Evolutionary conservation across 2,113 vertebrate species (phyloP).

Genomic region (Beaufortia kweichowensis): DNA sequence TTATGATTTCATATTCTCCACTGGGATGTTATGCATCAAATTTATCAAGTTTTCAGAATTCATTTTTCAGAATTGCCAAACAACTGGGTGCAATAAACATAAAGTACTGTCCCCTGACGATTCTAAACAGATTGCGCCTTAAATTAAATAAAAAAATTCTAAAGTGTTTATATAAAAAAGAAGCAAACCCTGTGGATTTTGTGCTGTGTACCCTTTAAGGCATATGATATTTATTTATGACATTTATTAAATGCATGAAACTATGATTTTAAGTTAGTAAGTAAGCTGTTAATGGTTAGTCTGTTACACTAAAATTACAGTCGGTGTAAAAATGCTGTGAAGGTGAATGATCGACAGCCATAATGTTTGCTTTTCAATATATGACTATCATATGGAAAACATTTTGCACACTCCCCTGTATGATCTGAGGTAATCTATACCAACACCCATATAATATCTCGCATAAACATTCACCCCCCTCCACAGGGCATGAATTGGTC

Average conservation of each 20-base stretch:
- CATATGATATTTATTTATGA: constrained; percentile 28
- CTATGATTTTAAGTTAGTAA: neutral
- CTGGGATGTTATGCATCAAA: constrained; percentile 16
- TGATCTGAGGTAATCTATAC: constrained; percentile 31
- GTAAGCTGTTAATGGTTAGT: neutral
- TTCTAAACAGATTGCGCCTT: constrained; percentile 12
- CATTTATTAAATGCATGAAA: neutral
- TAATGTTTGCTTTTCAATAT: constrained; percentile 17
- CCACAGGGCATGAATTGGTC: neutral
- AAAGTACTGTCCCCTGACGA: constrained; percentile 16
- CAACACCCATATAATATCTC: constrained; percentile 26
- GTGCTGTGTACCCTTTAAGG: neutral
- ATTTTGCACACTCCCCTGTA: constrained; percentile 18
- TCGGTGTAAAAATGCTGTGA: neutral
- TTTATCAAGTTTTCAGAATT: constrained; percentile 29
- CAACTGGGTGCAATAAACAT: constrained; percentile 43
- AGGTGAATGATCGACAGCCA: constrained; percentile 8
- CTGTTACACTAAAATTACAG: neutral
- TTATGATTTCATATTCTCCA: constrained; percentile 37
- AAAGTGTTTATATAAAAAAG: constrained; percentile 4
- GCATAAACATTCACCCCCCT: neutral
- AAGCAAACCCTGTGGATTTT: neutral
- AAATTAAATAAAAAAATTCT: constrained; percentile 19
- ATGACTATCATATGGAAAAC: constrained; percentile 32
- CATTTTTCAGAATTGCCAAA: constrained; percentile 40